Base-by-base conservation (phyloP, 2,888 invertebrate genomes). In the Parnassius orleans region DNA sequence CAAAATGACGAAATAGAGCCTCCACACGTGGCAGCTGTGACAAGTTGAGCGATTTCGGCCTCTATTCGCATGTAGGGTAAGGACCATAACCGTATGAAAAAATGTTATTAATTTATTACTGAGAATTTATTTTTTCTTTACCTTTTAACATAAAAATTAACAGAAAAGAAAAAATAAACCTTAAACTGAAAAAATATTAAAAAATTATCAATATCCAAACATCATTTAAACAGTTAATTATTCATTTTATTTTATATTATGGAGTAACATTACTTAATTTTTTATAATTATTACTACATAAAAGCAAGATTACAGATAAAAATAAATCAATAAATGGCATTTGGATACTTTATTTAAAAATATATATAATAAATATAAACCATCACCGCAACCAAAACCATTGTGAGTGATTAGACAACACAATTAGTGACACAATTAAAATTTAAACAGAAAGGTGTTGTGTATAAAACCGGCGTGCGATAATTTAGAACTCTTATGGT, bases 21-120 rank as follows among this genome's bases (percentile, higher is more conserved):
- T 88, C 88, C 57, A 90, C 88, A 10, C 87, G 81, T 33, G 89
- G 86, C 75, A 92, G 81, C 80, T 92, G 92, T 9, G 87, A 86
- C 63, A 92, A 72, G 81, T 91, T 92, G 74, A 92, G 86, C 69
- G 92, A 92, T 71, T 87, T 87, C 81, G 92, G 92, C 75, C 92
- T 83, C 88, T 90, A 84, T 60, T 44, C 53, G 56, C 51, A 67
- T 60, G 44, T 9, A n/a, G 66, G 63, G 69, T 75, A 77, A 73
- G 72, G 69, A 79, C 83, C 83, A 77, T 70, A 80, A 79, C 79
- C 80, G 66, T 61, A 60, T 69, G 67, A 65, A 55, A 63, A 60
- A 42, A 64, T 60, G 55, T 56, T 14, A 59, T 53, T 52, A 63
- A 14, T 42, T 58, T 43, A 55, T 54, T 43, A 41, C 14, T 53